Evolutionary conservation across 2,113 vertebrate species (phyloP), one percentile per base, ranked within the genome.

Genomic region (Dascyllus trimaculatus): DNA sequence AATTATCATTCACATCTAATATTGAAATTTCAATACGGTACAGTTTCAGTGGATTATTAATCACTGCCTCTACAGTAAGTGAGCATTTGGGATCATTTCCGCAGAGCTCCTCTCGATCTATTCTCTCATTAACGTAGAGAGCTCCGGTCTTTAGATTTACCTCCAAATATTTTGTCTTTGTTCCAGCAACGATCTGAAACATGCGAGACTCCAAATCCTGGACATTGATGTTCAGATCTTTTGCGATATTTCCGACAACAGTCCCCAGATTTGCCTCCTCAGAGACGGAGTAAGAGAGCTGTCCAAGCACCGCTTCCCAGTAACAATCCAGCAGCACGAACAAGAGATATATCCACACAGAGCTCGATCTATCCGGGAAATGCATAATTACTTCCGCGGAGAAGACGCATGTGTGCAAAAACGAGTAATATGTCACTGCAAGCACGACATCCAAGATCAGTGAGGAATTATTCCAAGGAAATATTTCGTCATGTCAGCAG

Each of bases 31-130:
- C 92, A 48, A 91, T 59, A 0, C 89, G 84, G 63, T 92, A 89
- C 5, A 94, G 65, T 52, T 92, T 89, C 26, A 94, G 32, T 0
- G 93, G 93, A 4, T 77, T 85, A 48, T 93, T 90, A n/a, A 91
- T 71, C 1, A 94, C 84, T 0, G 92, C 86, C 52, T 93, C 89
- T 8, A 92, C n/a, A 13, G 17, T 78, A 9, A 92, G n/a, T 0
- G 70, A 54, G 21, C 91, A 91, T 68, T 72, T 77, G 3, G 32
- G 9, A 22, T 46, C 61, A 4, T 81, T 62, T 2, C 60, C 63
- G 40, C 91, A 92, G 3, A 91, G 81, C 35, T 88, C 79, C 32
- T 91, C 90, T 46, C 90, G 75, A 59, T 91, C 89, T 61, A 91
- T 71, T 82, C 70, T 78, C 24, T 85, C 71, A 51, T 89, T 92